phyloP scores from a whole-genome alignment of 2,113 vertebrate genomes.

The Corythoichthys intestinalis region DNA sequence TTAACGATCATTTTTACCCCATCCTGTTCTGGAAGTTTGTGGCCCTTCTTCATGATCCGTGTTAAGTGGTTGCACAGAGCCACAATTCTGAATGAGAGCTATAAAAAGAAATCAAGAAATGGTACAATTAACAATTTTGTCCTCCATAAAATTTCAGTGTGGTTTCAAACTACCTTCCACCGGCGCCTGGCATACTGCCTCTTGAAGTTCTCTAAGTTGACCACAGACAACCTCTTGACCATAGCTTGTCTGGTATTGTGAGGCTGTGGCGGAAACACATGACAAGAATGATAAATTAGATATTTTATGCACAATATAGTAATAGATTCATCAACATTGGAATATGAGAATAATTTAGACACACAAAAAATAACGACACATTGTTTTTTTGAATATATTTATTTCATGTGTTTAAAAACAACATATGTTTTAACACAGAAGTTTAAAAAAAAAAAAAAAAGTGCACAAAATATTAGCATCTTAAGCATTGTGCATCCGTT shows the following conservation, averaged over 20 bases:
- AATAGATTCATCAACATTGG: background rate
- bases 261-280: slow-evolving; percentile 72
- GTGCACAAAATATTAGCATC: background rate
- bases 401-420: slow-evolving; percentile 35
- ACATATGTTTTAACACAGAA: slow-evolving; percentile 4
- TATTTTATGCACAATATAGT: background rate
- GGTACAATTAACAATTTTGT: background rate
- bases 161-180: slow-evolving; percentile 81
- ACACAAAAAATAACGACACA: background rate
- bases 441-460: background rate
- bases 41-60: slow-evolving; percentile 82
- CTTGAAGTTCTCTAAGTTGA: slow-evolving; percentile 94
- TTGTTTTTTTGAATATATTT: slow-evolving; percentile 21
- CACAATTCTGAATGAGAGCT: slow-evolving; percentile 89
- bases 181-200: slow-evolving; percentile 84
- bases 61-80: slow-evolving; percentile 90
- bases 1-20: slow-evolving; percentile 57
- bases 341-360: background rate
- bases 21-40: slow-evolving; percentile 53
- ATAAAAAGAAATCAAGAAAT: slow-evolving; percentile 18
- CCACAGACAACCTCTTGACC: slow-evolving; percentile 83
- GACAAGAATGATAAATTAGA: background rate
- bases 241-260: slow-evolving; percentile 81
- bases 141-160: background rate
- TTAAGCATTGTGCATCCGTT: background rate